phyloP scores from a whole-genome alignment of 2,888 invertebrate genomes.

The Notocelia uddmanniana region DNA sequence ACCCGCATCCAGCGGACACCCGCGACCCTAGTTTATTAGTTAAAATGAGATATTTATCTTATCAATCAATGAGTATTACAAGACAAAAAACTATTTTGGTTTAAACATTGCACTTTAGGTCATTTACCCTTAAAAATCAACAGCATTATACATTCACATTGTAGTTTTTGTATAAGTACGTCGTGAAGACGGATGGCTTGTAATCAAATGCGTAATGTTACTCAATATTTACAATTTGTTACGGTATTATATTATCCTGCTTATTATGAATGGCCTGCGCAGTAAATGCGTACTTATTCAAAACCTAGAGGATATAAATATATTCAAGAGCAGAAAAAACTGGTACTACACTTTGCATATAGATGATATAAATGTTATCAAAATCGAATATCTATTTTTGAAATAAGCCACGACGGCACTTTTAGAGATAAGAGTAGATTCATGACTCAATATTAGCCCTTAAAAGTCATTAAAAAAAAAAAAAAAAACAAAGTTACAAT shows the following conservation, averaged over 20 bases:
- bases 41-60: not conserved
- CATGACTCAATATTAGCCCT: no score
- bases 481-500: no score
- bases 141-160: conserved; percentile 26
- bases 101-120: not conserved
- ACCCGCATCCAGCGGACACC: no score
- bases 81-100: not conserved
- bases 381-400: no score
- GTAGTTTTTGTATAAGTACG: conserved; percentile 38
- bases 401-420: no score
- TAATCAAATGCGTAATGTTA: conserved; percentile 28
- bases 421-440: no score
- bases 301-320: not conserved
- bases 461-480: no score
- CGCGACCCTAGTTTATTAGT: no score
- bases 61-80: not conserved
- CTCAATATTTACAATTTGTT: conserved; percentile 20
- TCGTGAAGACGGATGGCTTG: conserved; percentile 33
- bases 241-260: conserved; percentile 18
- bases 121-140: conserved; percentile 22
- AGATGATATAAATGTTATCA: no score
- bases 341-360: no score
- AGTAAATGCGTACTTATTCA: not conserved
- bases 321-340: no score
- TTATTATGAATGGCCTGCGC: conserved; percentile 25